Conservation (phyloP, 2,113 vertebrate species). For the Aspiorhynchus laticeps region DNA sequence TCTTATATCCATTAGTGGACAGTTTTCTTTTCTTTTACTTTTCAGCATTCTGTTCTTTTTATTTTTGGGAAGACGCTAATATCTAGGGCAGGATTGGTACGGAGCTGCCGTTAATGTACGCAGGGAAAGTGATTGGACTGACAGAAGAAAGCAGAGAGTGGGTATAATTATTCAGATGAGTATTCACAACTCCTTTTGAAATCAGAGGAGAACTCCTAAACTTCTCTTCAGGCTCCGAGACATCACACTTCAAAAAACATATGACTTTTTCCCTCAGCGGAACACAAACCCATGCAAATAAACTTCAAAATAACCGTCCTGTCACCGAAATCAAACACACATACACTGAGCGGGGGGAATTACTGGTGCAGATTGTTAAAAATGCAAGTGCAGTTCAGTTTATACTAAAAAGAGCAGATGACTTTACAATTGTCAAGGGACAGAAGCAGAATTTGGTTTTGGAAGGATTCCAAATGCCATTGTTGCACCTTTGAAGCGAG, state of each 20-base stretch:
- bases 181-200: conserved; percentile 24
- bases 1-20: not conserved
- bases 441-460: not conserved
- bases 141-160: conserved; percentile 30
- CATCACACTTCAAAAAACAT: conserved; percentile 62
- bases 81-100: conserved; percentile 16
- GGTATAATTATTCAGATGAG: conserved; percentile 41
- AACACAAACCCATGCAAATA: conserved; percentile 67
- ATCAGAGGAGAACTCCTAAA: conserved; percentile 36
- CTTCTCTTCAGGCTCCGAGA: conserved; percentile 41
- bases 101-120: not conserved
- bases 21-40: not conserved
- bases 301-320: conserved; percentile 67
- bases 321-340: conserved; percentile 49
- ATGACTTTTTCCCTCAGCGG: conserved; percentile 48
- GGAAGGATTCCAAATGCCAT: not conserved
- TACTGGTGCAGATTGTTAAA: not conserved
- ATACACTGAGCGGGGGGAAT: not conserved
- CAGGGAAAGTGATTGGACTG: conserved; percentile 3
- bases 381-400: not conserved
- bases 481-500: not conserved
- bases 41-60: conserved; percentile 1
- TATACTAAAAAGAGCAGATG: not conserved
- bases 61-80: not conserved
- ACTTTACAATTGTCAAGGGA: not conserved